A percentile compares a stretch with the other conserved stretches of the same genome.
Evolutionary conservation across 2,888 invertebrate genomes (phyloP).

Genomic region (Agrenia bidenticulata): DNA sequence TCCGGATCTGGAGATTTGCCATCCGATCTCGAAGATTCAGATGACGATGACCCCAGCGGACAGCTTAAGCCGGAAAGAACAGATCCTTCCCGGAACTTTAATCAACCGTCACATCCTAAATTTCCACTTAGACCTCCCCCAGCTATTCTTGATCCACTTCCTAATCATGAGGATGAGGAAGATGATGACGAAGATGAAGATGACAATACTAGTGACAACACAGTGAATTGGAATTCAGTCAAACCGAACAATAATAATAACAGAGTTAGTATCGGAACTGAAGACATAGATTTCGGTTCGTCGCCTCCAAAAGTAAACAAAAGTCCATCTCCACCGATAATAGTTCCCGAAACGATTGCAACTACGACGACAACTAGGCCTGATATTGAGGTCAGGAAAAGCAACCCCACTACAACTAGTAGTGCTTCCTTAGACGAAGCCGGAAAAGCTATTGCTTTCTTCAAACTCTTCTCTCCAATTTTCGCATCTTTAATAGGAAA

Average conservation of each 20-base stretch:
- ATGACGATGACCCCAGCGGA: slow-evolving; percentile 52
- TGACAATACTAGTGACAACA: slow-evolving; percentile 24
- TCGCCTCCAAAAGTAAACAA: slow-evolving; percentile 33
- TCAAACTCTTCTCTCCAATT: slow-evolving; percentile 52
- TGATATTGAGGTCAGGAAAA: slow-evolving; percentile 34
- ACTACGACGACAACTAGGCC: slow-evolving; percentile 32
- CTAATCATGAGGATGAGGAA: slow-evolving; percentile 29
- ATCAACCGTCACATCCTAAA: slow-evolving; percentile 28
- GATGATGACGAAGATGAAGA: slow-evolving; percentile 37
- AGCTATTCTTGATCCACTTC: slow-evolving; percentile 34
- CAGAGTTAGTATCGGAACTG: slow-evolving; percentile 8
- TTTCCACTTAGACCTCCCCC: slow-evolving; percentile 43
- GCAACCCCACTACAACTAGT: slow-evolving; percentile 26
- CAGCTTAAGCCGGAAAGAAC: slow-evolving; percentile 24
- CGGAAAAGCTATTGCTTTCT: slow-evolving; percentile 49
- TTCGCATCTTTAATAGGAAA: slow-evolving; percentile 51
- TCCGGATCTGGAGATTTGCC: slow-evolving; percentile 50
- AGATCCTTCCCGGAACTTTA: background rate
- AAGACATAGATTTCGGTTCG: slow-evolving; percentile 27
- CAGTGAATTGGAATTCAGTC: slow-evolving; percentile 28
- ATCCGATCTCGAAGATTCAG: slow-evolving; percentile 49
- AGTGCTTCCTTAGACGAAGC: slow-evolving; percentile 41
- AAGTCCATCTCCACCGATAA: slow-evolving; percentile 23
- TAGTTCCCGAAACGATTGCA: slow-evolving; percentile 25
- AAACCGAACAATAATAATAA: slow-evolving; percentile 4